Evolutionary conservation across 2,113 vertebrate genomes (phyloP).

Genomic region (Cricetomys ansorgei): DNA sequence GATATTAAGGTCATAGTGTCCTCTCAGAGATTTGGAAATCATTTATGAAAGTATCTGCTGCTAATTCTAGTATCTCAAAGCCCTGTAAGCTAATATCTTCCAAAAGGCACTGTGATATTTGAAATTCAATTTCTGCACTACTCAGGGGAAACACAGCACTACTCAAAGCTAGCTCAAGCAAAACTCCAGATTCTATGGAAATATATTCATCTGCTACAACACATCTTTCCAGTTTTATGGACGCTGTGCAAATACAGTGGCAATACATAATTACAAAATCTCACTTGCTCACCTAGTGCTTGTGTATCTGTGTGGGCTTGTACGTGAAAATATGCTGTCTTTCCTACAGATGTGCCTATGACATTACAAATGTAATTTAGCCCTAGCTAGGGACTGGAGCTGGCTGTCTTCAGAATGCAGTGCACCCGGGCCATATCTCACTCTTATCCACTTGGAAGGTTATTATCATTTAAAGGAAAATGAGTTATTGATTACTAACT

Average conservation of each 20-base stretch:
- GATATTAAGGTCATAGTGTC: conserved; percentile 66
- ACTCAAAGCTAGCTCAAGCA: conserved; percentile 36
- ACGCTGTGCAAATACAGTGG: not conserved
- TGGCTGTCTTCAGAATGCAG: not conserved
- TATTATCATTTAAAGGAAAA: conserved; percentile 37
- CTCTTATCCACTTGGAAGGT: conserved; percentile 35
- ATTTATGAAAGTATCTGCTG: conserved; percentile 59
- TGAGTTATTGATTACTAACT: not conserved
- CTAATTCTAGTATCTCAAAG: conserved; percentile 75
- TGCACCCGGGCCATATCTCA: not conserved
- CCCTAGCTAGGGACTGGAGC: not conserved
- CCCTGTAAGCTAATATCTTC: conserved; percentile 74
- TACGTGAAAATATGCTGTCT: not conserved
- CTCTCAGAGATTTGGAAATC: conserved; percentile 69
- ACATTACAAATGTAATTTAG: not conserved
- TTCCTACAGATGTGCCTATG: not conserved
- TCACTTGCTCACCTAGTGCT: not conserved
- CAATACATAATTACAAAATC: conserved; percentile 22
- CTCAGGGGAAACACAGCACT: conserved; percentile 58
- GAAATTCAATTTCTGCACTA: conserved; percentile 68
- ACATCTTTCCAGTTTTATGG: not conserved
- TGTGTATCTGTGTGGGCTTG: not conserved
- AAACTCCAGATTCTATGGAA: conserved; percentile 51
- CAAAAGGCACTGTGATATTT: conserved; percentile 67
- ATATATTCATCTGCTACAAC: not conserved